Conservation (phyloP, 2,888 invertebrate species). For the Adelphocoris suturalis region DNA sequence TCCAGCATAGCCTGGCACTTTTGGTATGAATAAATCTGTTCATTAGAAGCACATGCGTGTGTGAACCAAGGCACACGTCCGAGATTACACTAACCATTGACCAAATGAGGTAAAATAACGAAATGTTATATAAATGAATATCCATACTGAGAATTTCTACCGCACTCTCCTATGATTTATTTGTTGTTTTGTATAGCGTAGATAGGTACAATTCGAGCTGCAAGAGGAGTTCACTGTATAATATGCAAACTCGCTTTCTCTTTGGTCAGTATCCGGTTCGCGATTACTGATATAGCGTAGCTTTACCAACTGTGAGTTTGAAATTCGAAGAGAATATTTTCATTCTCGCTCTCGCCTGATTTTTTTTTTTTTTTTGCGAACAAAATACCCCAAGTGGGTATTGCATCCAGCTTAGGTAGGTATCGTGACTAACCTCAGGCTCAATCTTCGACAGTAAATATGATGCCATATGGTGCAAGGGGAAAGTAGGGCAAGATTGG, state of each 20-base stretch:
- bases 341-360: neutral
- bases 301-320: neutral
- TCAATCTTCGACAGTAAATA: neutral
- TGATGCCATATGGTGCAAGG: conserved; percentile 39
- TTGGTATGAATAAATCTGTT: too few relatives aligned
- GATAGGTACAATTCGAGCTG: too few relatives aligned
- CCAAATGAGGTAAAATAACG: too few relatives aligned
- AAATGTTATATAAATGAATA: too few relatives aligned
- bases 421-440: conserved; percentile 12
- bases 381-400: neutral
- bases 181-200: too few relatives aligned
- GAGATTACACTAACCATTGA: too few relatives aligned
- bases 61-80: too few relatives aligned
- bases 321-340: neutral
- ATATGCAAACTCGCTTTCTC: conserved; percentile 25
- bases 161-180: too few relatives aligned
- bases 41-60: too few relatives aligned
- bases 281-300: neutral
- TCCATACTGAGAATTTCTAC: too few relatives aligned
- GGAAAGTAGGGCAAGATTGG: conserved; percentile 16
- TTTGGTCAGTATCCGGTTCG: neutral
- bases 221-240: neutral
- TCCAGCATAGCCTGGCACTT: too few relatives aligned
- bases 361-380: conserved; percentile 5
- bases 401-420: neutral